Percentiles rank a stretch among this genome's conserved stretches.
These are phyloP conservation scores for Eubasilissa regina DNA, from an alignment of 1,140 invertebrate genomes.

Conservation along the genomic window DNA sequence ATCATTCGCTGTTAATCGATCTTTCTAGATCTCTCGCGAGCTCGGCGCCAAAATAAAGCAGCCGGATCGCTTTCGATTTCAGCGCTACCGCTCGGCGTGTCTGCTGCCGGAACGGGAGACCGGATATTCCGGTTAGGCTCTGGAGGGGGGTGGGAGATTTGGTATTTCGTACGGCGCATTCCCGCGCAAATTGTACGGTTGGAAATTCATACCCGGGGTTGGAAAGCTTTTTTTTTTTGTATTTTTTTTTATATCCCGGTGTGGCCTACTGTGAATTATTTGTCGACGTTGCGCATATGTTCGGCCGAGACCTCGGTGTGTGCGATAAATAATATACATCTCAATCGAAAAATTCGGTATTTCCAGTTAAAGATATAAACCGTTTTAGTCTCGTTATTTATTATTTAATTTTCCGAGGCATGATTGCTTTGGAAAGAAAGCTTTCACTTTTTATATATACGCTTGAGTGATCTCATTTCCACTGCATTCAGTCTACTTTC, in stretches of 20 bases:
- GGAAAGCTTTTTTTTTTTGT: background rate
- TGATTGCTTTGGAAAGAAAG: no score
- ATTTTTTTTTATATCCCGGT: background rate
- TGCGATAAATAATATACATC: no score
- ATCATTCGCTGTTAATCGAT: no score
- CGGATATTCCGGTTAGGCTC: slow-evolving; percentile 8
- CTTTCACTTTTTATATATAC: no score
- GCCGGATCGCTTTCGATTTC: slow-evolving; percentile 23
- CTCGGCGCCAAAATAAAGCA: background rate
- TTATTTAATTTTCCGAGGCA: no score
- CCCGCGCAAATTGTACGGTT: background rate
- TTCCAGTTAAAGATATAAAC: no score
- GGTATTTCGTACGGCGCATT: background rate
- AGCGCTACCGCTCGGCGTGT: background rate
- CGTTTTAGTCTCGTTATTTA: no score
- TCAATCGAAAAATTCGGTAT: no score
- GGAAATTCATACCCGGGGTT: background rate
- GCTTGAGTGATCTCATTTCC: no score
- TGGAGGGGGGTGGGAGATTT: background rate
- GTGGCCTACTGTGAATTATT: background rate
- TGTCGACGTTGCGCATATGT: background rate
- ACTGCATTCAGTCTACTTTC: no score
- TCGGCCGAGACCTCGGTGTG: no score
- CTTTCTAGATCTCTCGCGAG: background rate
- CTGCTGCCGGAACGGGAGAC: background rate